Conservation (phyloP, 2,888 invertebrate species). For the Micropterix aruncella region DNA sequence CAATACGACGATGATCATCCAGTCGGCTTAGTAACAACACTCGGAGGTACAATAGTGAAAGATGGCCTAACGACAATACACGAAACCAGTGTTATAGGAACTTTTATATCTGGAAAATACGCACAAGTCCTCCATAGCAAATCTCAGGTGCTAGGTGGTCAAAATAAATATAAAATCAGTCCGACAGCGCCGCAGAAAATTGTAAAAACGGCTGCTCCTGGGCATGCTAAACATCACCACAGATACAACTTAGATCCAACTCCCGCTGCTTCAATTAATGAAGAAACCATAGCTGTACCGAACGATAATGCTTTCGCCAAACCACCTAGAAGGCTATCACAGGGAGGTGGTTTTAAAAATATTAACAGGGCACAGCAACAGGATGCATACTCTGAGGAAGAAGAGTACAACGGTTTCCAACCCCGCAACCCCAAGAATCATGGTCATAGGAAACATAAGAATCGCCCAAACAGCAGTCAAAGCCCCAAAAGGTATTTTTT, state of each 20-base stretch:
- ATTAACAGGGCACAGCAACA: slow-evolving; percentile 29
- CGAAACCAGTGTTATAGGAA: slow-evolving; percentile 81
- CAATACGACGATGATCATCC: slow-evolving; percentile 52
- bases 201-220: slow-evolving; percentile 62
- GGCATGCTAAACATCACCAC: slow-evolving; percentile 35
- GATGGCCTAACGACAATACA: slow-evolving; percentile 74
- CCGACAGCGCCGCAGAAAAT: slow-evolving; percentile 54
- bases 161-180: slow-evolving; percentile 49
- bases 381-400: slow-evolving; percentile 26
- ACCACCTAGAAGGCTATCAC: slow-evolving; percentile 37
- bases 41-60: slow-evolving; percentile 71
- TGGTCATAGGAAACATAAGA: slow-evolving; percentile 29
- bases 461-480: slow-evolving; percentile 24
- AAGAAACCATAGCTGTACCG: slow-evolving; percentile 36
- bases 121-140: slow-evolving; percentile 77
- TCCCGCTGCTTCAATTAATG: slow-evolving; percentile 37
- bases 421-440: not conserved
- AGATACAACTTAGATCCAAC: slow-evolving; percentile 49
- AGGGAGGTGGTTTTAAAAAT: slow-evolving; percentile 41
- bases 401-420: slow-evolving; percentile 8
- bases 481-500: slow-evolving; percentile 31
- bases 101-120: slow-evolving; percentile 77
- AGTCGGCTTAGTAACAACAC: slow-evolving; percentile 67
- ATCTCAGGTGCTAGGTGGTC: slow-evolving; percentile 46
- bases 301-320: slow-evolving; percentile 40